A percentile compares a stretch with the other conserved stretches of the same genome.
phyloP scores from a whole-genome alignment of 2,888 invertebrate species.

The Tetheella fluctuosa region DNA sequence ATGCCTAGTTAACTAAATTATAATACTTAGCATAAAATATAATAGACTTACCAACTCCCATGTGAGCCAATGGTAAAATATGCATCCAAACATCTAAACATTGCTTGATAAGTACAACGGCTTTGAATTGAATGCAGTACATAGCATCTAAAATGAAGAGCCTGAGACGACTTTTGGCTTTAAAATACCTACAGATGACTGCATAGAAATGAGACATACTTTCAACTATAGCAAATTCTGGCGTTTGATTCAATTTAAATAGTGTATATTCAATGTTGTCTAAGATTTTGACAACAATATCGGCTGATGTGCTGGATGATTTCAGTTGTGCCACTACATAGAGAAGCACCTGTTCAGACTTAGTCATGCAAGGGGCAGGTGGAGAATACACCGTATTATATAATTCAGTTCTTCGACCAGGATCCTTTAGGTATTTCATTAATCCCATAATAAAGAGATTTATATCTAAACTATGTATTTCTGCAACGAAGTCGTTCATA shows the following conservation, averaged over 20 bases:
- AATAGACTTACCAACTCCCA: conserved; percentile 62
- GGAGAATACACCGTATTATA: conserved; percentile 50
- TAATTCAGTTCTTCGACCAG: conserved; percentile 60
- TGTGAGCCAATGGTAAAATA: conserved; percentile 67
- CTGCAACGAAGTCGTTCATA: conserved; percentile 57
- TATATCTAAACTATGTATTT: conserved; percentile 45
- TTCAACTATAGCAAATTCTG: conserved; percentile 66
- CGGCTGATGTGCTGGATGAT: conserved; percentile 31
- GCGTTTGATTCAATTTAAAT: conserved; percentile 66
- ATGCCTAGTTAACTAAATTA: too few species aligned
- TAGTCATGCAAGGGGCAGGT: conserved; percentile 67
- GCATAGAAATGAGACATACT: conserved; percentile 74
- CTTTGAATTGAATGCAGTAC: conserved; percentile 74
- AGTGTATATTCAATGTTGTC: conserved; percentile 63
- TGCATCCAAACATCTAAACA: conserved; percentile 74
- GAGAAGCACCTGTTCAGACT: conserved; percentile 67
- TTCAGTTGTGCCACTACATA: conserved; percentile 57
- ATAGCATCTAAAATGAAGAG: conserved; percentile 74
- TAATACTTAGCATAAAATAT: conserved; percentile 6
- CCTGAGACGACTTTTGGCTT: conserved; percentile 59
- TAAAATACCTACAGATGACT: conserved; percentile 64
- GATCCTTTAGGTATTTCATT: conserved; percentile 58
- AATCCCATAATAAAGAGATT: conserved; percentile 58
- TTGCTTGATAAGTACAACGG: conserved; percentile 65
- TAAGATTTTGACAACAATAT: conserved; percentile 54